These are phyloP conservation scores for Fopius arisanus DNA, from an alignment of 1,140 invertebrate species.

Conservation along the genomic window DNA sequence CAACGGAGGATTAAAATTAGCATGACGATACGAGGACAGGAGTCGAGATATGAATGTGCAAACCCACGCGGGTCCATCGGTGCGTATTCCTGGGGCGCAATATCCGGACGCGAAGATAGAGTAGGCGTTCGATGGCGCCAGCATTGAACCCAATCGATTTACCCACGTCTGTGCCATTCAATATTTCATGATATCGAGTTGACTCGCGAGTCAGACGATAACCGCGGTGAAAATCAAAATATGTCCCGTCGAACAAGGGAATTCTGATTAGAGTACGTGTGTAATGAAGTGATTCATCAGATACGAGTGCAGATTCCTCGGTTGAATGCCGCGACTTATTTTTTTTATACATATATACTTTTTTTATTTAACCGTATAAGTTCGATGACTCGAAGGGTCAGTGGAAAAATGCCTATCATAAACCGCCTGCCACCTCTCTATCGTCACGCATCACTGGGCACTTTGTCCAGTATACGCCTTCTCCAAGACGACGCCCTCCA, in stretches of 20 bases:
- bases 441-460: constrained; percentile 49
- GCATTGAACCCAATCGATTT: background rate
- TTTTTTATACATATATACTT: background rate
- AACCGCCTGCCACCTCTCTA: constrained; percentile 42
- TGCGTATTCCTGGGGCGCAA: background rate
- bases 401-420: constrained; percentile 45
- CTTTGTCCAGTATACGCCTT: constrained; percentile 42
- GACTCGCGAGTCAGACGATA: background rate
- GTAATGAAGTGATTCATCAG: too few relatives aligned
- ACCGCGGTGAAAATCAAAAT: too few relatives aligned
- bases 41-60: background rate
- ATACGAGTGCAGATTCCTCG: too few relatives aligned
- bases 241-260: too few relatives aligned
- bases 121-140: constrained; percentile 2
- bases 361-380: background rate
- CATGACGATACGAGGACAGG: background rate
- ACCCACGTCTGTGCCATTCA: background rate
- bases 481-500: constrained; percentile 7
- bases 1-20: too few relatives aligned
- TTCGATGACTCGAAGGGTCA: constrained; percentile 37
- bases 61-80: background rate
- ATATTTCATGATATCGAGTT: background rate
- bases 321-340: too few relatives aligned
- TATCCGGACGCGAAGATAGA: background rate
- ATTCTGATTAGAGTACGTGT: too few relatives aligned